These are phyloP conservation scores for Acheta domesticus DNA, from an alignment of 2,888 invertebrate genomes.

Conservation along the genomic window DNA sequence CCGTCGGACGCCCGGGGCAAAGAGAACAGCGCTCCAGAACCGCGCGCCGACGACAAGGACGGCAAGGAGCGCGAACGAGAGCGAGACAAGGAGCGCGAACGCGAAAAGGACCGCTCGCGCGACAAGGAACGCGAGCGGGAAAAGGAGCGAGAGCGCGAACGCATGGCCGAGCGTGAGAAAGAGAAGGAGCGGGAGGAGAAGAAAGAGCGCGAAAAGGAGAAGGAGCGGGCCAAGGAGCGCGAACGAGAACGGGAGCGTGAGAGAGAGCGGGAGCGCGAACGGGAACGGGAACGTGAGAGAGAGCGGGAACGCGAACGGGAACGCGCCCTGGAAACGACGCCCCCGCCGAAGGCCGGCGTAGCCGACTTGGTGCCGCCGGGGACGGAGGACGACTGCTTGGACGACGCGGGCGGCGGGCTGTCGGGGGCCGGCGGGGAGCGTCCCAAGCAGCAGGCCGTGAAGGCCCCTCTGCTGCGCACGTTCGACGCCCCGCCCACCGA, in stretches of 20 bases:
- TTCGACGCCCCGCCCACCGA: conserved; percentile 30
- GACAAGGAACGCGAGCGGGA: conserved; percentile 42
- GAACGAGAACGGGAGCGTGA: too few species aligned
- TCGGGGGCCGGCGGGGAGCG: background rate
- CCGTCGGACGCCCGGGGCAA: conserved; percentile 40
- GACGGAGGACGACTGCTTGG: background rate
- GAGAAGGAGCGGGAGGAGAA: conserved; percentile 44
- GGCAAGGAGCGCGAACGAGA: conserved; percentile 28
- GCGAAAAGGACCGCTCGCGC: conserved; percentile 25
- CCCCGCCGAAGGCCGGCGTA: too few species aligned
- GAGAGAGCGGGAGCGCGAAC: too few species aligned
- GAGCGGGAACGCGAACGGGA: conserved; percentile 32
- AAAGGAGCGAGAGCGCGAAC: conserved; percentile 45
- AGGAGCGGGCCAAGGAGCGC: conserved; percentile 39
- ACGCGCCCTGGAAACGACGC: background rate
- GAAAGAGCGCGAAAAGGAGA: conserved; percentile 49
- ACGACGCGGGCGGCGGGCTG: background rate
- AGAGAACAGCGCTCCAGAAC: conserved; percentile 39
- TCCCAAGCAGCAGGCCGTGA: background rate
- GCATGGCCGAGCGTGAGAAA: conserved; percentile 50
- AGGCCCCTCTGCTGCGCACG: conserved; percentile 20
- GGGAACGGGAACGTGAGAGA: conserved; percentile 31
- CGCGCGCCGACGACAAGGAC: too few species aligned
- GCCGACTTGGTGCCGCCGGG: too few species aligned
- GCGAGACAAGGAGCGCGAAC: conserved; percentile 42